These are phyloP conservation scores for Crotalus horridus DNA, from an alignment of 2,113 vertebrate genomes.

Conservation along the genomic window DNA sequence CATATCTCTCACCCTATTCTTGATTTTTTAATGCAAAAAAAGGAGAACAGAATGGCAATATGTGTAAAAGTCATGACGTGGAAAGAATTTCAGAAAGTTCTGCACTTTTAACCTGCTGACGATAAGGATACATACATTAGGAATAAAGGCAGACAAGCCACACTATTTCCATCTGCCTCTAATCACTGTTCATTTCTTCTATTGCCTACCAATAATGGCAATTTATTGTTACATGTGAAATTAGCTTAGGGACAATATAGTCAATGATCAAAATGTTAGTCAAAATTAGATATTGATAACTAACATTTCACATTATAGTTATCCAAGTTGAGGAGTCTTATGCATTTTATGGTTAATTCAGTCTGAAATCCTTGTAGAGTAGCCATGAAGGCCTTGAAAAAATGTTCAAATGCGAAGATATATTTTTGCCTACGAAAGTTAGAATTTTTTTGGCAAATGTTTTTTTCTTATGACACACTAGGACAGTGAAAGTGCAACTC, in stretches of 20 bases:
- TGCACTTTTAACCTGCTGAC: neutral
- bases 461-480: neutral
- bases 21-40: neutral
- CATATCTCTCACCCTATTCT: neutral
- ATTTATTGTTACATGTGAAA: neutral
- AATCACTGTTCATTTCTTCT: neutral
- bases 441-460: neutral
- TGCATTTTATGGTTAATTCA: neutral
- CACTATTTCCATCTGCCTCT: neutral
- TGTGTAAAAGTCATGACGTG: neutral
- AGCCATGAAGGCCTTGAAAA: neutral
- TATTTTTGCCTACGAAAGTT: neutral
- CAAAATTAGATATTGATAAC: neutral
- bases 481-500: neutral
- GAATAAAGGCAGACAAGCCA: neutral
- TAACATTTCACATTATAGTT: neutral
- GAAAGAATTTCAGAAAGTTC: neutral
- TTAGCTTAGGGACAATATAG: neutral
- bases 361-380: neutral
- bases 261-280: neutral
- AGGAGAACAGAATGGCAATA: neutral
- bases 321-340: neutral
- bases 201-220: neutral
- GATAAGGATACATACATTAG: neutral
- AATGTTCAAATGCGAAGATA: neutral